Percentiles rank a stretch among this genome's conserved stretches.
Evolutionary conservation across 2,888 invertebrate genomes (phyloP).

Genomic region (Euspilapteryx auroguttella): DNA sequence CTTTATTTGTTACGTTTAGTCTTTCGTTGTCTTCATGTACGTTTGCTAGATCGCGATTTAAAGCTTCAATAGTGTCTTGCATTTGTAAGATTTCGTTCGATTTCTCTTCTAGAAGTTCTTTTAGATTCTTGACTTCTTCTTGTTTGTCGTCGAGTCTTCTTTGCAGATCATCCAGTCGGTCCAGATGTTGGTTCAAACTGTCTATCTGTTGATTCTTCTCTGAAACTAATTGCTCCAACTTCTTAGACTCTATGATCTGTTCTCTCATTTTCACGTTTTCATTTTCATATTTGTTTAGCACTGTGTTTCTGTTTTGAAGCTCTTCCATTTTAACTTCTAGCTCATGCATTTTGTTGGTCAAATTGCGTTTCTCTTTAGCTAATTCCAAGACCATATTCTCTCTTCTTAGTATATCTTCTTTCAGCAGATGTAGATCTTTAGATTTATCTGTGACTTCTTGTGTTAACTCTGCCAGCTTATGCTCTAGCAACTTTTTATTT

Average conservation of each 20-base stretch:
- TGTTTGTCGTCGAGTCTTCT: slow-evolving; percentile 51
- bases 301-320: slow-evolving; percentile 35
- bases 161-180: slow-evolving; percentile 47
- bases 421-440: slow-evolving; percentile 50
- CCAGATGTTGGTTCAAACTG: slow-evolving; percentile 48
- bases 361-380: slow-evolving; percentile 58
- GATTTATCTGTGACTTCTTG: slow-evolving; percentile 55
- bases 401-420: slow-evolving; percentile 57
- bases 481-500: slow-evolving; percentile 52
- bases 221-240: slow-evolving; percentile 52
- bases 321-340: slow-evolving; percentile 53
- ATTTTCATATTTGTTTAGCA: slow-evolving; percentile 30
- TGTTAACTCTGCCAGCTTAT: slow-evolving; percentile 60
- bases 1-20: slow-evolving; percentile 28
- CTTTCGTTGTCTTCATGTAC: slow-evolving; percentile 40
- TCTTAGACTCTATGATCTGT: slow-evolving; percentile 44
- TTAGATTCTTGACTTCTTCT: slow-evolving; percentile 41
- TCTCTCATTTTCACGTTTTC: slow-evolving; percentile 50
- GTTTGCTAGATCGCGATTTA: slow-evolving; percentile 34
- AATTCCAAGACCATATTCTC: slow-evolving; percentile 62
- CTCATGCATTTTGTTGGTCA: slow-evolving; percentile 47
- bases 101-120: slow-evolving; percentile 48
- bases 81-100: slow-evolving; percentile 38
- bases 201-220: slow-evolving; percentile 60
- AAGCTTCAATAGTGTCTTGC: slow-evolving; percentile 30